Conservation (phyloP, 64 coral and sea anemone species). For the Anthopleura sola region DNA sequence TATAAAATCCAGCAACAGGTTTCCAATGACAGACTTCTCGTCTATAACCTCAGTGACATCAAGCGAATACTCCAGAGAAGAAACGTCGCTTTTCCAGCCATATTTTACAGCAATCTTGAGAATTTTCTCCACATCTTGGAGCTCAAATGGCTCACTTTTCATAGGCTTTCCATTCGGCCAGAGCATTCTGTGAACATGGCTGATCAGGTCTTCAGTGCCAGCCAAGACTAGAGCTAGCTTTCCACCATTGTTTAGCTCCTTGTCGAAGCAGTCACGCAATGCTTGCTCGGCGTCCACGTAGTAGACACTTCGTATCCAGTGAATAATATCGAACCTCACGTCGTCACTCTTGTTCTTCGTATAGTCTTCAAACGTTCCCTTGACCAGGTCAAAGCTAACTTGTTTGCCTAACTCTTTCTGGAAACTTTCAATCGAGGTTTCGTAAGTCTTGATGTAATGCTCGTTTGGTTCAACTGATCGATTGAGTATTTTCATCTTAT, state of each 20-base stretch:
- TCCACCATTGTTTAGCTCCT: background rate
- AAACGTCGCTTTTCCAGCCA: conserved; percentile 41
- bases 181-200: background rate
- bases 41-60: conserved; percentile 61
- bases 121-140: conserved; percentile 16
- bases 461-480: conserved; percentile 21
- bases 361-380: conserved; percentile 26
- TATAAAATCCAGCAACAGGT: conserved; percentile 58
- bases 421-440: background rate
- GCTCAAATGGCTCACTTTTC: background rate
- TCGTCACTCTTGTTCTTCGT: background rate
- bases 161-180: background rate
- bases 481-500: conserved; percentile 29
- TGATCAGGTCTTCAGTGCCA: background rate
- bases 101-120: conserved; percentile 36
- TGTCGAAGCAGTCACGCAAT: conserved; percentile 30
- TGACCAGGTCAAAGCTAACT: background rate
- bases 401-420: background rate
- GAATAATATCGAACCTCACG: conserved; percentile 38
- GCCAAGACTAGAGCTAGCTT: background rate
- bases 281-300: conserved; percentile 13
- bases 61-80: conserved; percentile 40
- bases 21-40: conserved; percentile 22
- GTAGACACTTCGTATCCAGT: conserved; percentile 20
- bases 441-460: conserved; percentile 5